These are phyloP conservation scores for Tragelaphus eurycerus DNA, from an alignment of 2,797 vertebrate genomes.

Conservation along the genomic window DNA sequence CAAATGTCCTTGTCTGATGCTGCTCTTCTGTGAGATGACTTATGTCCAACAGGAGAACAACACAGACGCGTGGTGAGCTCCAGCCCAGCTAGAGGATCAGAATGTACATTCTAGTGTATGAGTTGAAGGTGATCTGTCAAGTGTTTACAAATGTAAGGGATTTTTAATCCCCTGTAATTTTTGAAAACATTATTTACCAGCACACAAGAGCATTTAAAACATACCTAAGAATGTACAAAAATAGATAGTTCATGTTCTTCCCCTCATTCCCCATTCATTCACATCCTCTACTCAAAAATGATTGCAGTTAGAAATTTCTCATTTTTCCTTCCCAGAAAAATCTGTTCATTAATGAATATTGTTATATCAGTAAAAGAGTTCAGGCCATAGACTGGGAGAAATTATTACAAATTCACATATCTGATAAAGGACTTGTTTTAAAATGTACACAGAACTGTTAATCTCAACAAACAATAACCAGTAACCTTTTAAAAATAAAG, in stretches of 20 bases:
- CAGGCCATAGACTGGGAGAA: background rate
- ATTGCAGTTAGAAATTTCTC: background rate
- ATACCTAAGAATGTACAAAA: background rate
- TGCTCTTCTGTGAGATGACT: background rate
- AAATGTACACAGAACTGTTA: fast-evolving
- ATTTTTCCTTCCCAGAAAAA: background rate
- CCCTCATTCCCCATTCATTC: fast-evolving
- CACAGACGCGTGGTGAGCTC: fast-evolving
- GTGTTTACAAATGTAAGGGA: background rate
- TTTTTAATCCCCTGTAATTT: background rate
- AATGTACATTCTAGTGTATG: background rate
- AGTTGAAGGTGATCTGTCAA: too few species aligned
- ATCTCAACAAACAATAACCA: background rate
- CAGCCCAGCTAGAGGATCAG: background rate
- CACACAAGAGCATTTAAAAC: background rate
- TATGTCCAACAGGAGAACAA: background rate
- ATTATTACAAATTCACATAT: background rate
- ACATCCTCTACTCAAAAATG: background rate
- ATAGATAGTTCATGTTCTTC: background rate
- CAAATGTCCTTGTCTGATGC: background rate
- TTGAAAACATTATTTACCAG: too few species aligned
- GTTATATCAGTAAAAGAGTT: background rate
- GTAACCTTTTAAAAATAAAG: background rate
- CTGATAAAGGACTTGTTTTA: background rate
- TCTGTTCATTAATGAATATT: background rate